These are phyloP conservation scores for Seriola quinqueradiata DNA, from an alignment of 2,113 vertebrate genomes.

Conservation along the genomic window DNA sequence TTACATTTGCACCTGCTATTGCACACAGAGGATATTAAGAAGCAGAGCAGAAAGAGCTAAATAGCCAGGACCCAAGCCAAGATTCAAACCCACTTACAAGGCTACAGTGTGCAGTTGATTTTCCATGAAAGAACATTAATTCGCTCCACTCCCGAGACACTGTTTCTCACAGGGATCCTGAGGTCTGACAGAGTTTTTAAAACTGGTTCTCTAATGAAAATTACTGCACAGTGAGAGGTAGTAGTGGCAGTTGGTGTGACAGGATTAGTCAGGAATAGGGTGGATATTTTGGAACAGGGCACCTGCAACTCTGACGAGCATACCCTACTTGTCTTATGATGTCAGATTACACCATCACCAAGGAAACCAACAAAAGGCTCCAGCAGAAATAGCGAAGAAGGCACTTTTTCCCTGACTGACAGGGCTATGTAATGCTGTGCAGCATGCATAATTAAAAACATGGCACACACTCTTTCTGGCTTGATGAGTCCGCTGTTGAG, in stretches of 20 bases:
- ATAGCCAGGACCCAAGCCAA: slow-evolving; percentile 30
- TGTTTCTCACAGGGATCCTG: slow-evolving; percentile 48
- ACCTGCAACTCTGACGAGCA: slow-evolving; percentile 45
- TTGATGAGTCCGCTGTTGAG: slow-evolving; percentile 64
- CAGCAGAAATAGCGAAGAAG: slow-evolving; percentile 48
- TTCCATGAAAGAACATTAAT: slow-evolving; percentile 45
- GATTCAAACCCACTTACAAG: slow-evolving; percentile 43
- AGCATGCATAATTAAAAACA: slow-evolving; percentile 71
- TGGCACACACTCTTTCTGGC: slow-evolving; percentile 52
- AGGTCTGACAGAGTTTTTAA: slow-evolving; percentile 30
- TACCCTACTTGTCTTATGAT: slow-evolving; percentile 66
- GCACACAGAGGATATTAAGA: slow-evolving; percentile 51
- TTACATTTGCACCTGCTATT: slow-evolving; percentile 50
- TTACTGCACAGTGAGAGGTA: slow-evolving; percentile 17
- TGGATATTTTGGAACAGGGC: slow-evolving; percentile 39
- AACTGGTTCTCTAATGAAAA: slow-evolving; percentile 30
- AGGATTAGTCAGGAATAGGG: slow-evolving; percentile 28
- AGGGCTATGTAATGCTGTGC: slow-evolving; percentile 49
- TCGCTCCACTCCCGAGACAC: slow-evolving; percentile 37
- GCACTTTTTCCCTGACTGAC: slow-evolving; percentile 57
- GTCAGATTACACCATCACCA: slow-evolving; percentile 69
- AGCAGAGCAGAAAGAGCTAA: slow-evolving; percentile 41
- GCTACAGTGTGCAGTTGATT: slow-evolving; percentile 38
- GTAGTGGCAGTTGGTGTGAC: slow-evolving; percentile 31
- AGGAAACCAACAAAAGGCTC: slow-evolving; percentile 60